Base-by-base conservation (phyloP, 2,797 vertebrate species). In the Scolopax rusticola region DNA sequence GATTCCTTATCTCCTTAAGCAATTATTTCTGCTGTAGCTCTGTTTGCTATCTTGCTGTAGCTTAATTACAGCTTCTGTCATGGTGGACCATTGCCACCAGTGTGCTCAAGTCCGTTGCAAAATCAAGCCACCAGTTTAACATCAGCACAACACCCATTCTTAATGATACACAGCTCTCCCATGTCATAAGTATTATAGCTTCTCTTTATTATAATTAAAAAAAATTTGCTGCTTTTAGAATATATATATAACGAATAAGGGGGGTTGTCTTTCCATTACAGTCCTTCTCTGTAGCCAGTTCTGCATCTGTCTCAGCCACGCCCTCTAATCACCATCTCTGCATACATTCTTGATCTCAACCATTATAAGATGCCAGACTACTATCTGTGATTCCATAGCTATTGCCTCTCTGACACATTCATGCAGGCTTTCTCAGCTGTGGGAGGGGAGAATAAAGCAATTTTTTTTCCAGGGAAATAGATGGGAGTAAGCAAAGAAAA, bases 261-360 rank as follows among this genome's bases (percentile, higher is more conserved):
- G 33, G 36, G 50, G 16, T 7, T 8, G 32, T 4, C 53, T 61
- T 36, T 57, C 71, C 41, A 8, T 65, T 87, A 23, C 38, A 0
- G 65, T 40, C 27, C 18, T 48, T 38, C 23, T 15, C 47, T 0
- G 0, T 40, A 24, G 16, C 59, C 54, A 19, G 91, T 63, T 70
- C 88, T 14, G 94, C 81, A 89, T 90, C 87, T 65, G 77, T 45
- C 84, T 74, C 92, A 70, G 95, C 95, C 95, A 95, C 96, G 24
- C 96, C 96, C 93, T 96, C 70, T 28, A 9, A 3, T 89, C 50
- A 61, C 84, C 43, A 24, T 19, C 53, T 23, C 83, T 16, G 91
- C 88, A 20, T 63, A 53, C 61, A 19, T 59, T 24, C 30, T 88
- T 64, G 71, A 50, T 92, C 84, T 41, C 56, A 17, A 8, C 69